A percentile compares a stretch with the other conserved stretches of the same genome.
These are phyloP conservation scores for Synergus umbraculus DNA, from an alignment of 2,888 invertebrate species.

Conservation along the genomic window DNA sequence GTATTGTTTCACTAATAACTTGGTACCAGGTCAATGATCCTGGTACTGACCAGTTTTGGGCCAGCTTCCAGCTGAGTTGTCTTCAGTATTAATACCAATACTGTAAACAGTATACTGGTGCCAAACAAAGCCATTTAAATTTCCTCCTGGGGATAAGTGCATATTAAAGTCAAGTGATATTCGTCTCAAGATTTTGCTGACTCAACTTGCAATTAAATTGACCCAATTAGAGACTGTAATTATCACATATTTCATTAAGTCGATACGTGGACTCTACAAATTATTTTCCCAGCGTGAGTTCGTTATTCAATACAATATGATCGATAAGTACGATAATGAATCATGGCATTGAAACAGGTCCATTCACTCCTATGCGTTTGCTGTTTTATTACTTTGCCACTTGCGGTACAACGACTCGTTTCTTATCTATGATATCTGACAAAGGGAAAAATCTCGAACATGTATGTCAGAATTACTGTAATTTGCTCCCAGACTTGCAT, in stretches of 20 bases:
- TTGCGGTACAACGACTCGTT: constrained; percentile 14
- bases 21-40: no score
- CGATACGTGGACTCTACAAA: constrained; percentile 11
- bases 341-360: constrained; percentile 36
- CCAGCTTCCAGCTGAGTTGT: no score
- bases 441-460: constrained; percentile 37
- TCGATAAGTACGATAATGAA: constrained; percentile 35
- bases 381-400: constrained; percentile 20
- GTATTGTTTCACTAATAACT: no score
- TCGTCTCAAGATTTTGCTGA: not conserved
- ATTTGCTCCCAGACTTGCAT: constrained; percentile 27
- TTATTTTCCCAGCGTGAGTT: constrained; percentile 37
- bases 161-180: not conserved
- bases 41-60: no score
- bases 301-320: constrained; percentile 28
- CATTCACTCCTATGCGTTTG: constrained; percentile 18
- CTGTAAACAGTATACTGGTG: no score
- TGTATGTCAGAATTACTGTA: constrained; percentile 27
- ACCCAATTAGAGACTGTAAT: constrained; percentile 21
- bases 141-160: not conserved
- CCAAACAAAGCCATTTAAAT: no score
- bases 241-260: constrained; percentile 33
- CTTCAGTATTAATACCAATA: no score
- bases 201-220: not conserved
- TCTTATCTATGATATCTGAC: constrained; percentile 34